phyloP scores from a whole-genome alignment of 1,140 invertebrate species.

The Drosophila nikananu region DNA sequence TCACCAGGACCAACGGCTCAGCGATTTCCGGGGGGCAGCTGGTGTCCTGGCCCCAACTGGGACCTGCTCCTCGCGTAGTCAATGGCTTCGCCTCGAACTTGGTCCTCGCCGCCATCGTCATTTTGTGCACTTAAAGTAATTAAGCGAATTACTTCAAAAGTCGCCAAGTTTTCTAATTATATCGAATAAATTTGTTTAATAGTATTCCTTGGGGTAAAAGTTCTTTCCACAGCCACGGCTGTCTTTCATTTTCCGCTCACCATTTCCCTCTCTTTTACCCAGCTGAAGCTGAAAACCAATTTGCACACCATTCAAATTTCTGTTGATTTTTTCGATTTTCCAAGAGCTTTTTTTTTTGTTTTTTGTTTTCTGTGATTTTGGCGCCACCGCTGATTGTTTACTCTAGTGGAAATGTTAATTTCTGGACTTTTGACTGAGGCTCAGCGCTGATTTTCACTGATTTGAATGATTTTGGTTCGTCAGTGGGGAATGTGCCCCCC shows the following conservation, averaged over 20 bases:
- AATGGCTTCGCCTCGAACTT: conserved; percentile 49
- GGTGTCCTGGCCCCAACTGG: conserved; percentile 7
- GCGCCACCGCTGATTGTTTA: conserved; percentile 70
- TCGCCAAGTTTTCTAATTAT: conserved; percentile 85
- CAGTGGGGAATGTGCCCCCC: conserved; percentile 27
- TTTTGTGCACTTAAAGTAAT: conserved; percentile 80
- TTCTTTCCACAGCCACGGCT: conserved; percentile 29
- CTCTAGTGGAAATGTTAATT: conserved; percentile 81
- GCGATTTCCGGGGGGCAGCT: conserved; percentile 1
- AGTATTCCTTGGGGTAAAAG: conserved; percentile 59
- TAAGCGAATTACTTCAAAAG: conserved; percentile 83
- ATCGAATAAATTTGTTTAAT: conserved; percentile 84
- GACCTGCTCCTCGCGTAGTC: conserved; percentile 10
- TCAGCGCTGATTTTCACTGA: conserved; percentile 54
- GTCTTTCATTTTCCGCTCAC: conserved; percentile 27
- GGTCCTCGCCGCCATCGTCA: conserved; percentile 35
- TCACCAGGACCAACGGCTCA: conserved; percentile 56
- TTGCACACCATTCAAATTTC: conserved; percentile 66
- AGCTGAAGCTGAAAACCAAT: conserved; percentile 56
- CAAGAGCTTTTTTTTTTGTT: conserved; percentile 30
- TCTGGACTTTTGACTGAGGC: conserved; percentile 76
- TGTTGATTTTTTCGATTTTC: conserved; percentile 31
- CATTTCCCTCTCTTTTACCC: not conserved
- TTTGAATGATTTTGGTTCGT: conserved; percentile 69
- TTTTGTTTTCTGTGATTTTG: conserved; percentile 60